phyloP scores from a whole-genome alignment of 2,888 invertebrate genomes.

The Lasioglossum malachurum region DNA sequence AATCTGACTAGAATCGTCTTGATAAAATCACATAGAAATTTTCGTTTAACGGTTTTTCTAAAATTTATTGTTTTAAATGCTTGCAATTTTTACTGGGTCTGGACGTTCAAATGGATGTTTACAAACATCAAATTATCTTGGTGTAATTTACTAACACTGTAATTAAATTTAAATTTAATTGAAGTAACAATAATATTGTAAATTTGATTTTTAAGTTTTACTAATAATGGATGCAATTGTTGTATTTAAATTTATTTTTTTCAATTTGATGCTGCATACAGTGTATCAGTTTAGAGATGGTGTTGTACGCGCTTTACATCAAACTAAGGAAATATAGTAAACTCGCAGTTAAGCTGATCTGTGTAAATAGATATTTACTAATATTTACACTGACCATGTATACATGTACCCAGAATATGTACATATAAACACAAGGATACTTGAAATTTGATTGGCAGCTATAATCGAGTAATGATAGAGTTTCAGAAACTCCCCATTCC shows the following conservation, averaged over 20 bases:
- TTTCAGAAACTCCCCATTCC: background rate
- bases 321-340: background rate
- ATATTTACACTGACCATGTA: background rate
- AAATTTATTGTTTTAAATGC: background rate
- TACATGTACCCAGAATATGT: background rate
- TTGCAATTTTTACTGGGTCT: background rate
- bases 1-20: background rate
- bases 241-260: background rate
- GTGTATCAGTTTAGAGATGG: background rate
- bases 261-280: background rate
- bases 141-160: background rate
- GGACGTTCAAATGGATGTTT: background rate
- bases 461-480: background rate
- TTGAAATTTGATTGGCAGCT: slow-evolving; percentile 6
- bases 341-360: background rate
- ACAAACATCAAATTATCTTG: background rate
- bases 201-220: background rate
- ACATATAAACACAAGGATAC: background rate
- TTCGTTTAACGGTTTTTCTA: background rate
- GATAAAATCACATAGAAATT: background rate
- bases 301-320: background rate
- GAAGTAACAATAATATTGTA: background rate
- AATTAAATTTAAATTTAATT: no score
- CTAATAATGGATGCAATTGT: background rate
- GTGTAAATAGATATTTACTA: background rate